Evolutionary conservation across 2,888 invertebrate genomes (phyloP).

Genomic region (Lobophora halterata): DNA sequence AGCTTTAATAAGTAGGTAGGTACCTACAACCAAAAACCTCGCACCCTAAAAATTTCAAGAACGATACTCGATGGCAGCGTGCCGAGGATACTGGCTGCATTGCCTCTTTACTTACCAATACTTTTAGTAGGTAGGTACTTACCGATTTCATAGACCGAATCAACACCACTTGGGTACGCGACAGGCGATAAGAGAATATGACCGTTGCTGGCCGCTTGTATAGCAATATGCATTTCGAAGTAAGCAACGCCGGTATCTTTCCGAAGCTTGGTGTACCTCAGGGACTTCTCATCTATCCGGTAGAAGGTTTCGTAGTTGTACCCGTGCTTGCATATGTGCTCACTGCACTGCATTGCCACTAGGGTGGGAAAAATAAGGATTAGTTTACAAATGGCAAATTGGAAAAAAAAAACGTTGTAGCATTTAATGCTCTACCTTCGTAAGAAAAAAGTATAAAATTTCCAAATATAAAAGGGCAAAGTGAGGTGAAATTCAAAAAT

Average conservation of each 20-base stretch:
- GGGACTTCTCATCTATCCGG: constrained; percentile 52
- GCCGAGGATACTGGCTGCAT: too few relatives aligned
- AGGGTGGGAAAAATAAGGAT: constrained; percentile 28
- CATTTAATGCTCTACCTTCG: not conserved
- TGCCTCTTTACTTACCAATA: too few relatives aligned
- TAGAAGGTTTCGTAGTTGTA: constrained; percentile 82
- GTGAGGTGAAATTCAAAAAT: too few relatives aligned
- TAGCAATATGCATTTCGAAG: constrained; percentile 84
- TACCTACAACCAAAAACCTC: too few relatives aligned
- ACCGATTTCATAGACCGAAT: constrained; percentile 86
- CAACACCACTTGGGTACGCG: constrained; percentile 57
- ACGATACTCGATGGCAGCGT: too few relatives aligned
- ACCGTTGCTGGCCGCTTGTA: constrained; percentile 84
- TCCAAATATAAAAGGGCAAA: too few relatives aligned
- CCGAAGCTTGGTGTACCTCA: constrained; percentile 30
- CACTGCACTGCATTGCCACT: constrained; percentile 75
- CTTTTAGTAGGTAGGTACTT: too few relatives aligned
- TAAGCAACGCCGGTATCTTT: constrained; percentile 40
- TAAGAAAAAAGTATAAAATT: too few relatives aligned
- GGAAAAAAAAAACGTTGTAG: not conserved
- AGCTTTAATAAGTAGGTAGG: too few relatives aligned
- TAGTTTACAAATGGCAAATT: too few relatives aligned
- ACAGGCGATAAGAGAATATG: constrained; percentile 84
- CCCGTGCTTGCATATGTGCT: constrained; percentile 76
- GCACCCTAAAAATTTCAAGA: too few relatives aligned